These are phyloP conservation scores for Pelobates fuscus DNA, from an alignment of 2,113 vertebrate genomes.

Conservation along the genomic window DNA sequence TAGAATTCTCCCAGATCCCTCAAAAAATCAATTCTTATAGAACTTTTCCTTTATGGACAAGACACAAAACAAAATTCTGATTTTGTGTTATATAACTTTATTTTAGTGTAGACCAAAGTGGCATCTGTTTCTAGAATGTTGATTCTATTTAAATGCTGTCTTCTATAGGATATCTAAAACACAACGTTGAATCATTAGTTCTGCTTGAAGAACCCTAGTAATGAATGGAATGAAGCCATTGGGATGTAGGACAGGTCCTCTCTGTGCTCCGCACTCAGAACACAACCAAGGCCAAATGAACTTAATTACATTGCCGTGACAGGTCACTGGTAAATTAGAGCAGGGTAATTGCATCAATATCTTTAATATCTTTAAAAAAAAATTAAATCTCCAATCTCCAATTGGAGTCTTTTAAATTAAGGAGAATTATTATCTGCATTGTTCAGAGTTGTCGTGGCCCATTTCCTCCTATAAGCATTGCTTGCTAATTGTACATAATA, in stretches of 20 bases:
- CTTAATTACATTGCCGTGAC: constrained; percentile 21
- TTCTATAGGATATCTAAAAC: neutral
- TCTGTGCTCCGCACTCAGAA: constrained; percentile 7
- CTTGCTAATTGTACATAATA: constrained; percentile 25
- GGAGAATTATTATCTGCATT: neutral
- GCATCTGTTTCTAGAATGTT: too few relatives aligned
- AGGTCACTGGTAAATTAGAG: constrained; percentile 27
- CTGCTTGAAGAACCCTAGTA: neutral
- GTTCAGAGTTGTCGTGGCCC: neutral
- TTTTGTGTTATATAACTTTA: too few relatives aligned
- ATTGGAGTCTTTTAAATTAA: constrained; percentile 2
- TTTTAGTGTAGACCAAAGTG: too few relatives aligned
- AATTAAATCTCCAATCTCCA: neutral
- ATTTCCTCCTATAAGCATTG: constrained; percentile 17
- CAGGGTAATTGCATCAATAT: constrained; percentile 43
- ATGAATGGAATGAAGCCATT: neutral
- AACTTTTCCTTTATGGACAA: too few relatives aligned
- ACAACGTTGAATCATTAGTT: neutral
- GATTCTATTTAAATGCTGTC: too few relatives aligned
- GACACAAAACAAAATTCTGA: too few relatives aligned
- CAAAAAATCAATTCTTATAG: too few relatives aligned
- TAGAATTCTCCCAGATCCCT: too few relatives aligned
- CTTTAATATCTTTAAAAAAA: constrained; percentile 36
- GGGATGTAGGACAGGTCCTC: neutral
- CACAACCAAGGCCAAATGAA: constrained; percentile 6